These are phyloP conservation scores for Thalassophryne amazonica DNA, from an alignment of 2,797 vertebrate genomes.

Conservation along the genomic window DNA sequence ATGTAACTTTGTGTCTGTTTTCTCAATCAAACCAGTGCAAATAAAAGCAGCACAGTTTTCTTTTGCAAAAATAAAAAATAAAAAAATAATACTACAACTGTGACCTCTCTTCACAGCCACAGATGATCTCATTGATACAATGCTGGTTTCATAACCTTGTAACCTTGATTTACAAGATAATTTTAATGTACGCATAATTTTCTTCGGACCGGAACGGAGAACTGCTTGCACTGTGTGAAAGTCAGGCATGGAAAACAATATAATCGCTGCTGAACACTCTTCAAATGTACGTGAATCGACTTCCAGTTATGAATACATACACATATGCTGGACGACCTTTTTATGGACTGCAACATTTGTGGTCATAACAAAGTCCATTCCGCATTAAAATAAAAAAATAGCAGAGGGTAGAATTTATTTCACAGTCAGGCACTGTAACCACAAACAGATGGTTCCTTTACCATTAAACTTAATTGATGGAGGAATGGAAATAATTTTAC, in stretches of 20 bases:
- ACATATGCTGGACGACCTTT: conserved; percentile 22
- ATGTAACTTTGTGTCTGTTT: conserved; percentile 1
- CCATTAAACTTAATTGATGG: conserved; percentile 58
- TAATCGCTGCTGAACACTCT: conserved; percentile 41
- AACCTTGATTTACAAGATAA: conserved; percentile 39
- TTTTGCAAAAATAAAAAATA: no score
- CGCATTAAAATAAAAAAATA: conserved; percentile 46
- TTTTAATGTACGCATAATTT: conserved; percentile 6
- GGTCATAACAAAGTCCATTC: conserved; percentile 39
- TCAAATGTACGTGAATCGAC: conserved; percentile 20
- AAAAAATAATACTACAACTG: conserved; percentile 12
- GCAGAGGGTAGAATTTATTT: conserved; percentile 29
- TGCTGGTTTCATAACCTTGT: conserved; percentile 28
- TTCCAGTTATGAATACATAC: conserved; percentile 7
- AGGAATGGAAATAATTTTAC: conserved; percentile 71
- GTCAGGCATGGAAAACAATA: conserved; percentile 38
- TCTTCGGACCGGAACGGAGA: conserved; percentile 21
- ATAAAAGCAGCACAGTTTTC: background rate
- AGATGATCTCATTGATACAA: conserved; percentile 14
- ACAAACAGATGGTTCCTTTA: conserved; percentile 67
- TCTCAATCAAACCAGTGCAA: background rate
- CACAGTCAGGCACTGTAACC: conserved; percentile 58
- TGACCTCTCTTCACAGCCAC: conserved; percentile 4
- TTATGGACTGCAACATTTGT: conserved; percentile 27
- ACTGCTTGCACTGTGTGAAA: conserved; percentile 17